Conservation (phyloP, 2,113 vertebrate species). For the Dasypus novemcinctus region DNA sequence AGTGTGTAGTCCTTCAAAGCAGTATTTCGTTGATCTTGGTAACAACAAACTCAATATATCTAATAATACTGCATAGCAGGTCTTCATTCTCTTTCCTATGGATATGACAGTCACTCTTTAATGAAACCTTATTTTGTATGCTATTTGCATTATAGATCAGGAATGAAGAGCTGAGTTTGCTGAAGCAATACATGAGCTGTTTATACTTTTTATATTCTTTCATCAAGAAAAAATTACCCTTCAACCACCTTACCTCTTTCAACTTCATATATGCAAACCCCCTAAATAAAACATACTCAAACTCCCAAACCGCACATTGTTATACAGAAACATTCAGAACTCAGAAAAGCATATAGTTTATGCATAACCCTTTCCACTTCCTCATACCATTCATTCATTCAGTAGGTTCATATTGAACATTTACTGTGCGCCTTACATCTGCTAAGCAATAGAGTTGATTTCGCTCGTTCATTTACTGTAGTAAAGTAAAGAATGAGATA, state of each 20-base stretch:
- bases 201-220: slow-evolving; percentile 69
- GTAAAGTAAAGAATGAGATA: slow-evolving; percentile 52
- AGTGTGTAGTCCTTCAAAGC: slow-evolving; percentile 50
- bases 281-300: slow-evolving; percentile 53
- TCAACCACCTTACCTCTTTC: slow-evolving; percentile 63
- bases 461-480: slow-evolving; percentile 41
- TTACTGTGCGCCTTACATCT: not conserved
- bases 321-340: slow-evolving; percentile 17
- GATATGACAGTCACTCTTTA: slow-evolving; percentile 64
- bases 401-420: not conserved
- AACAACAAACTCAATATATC: slow-evolving; percentile 72
- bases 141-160: slow-evolving; percentile 70
- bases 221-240: slow-evolving; percentile 74
- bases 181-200: slow-evolving; percentile 52
- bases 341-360: not conserved
- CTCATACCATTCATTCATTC: not conserved
- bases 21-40: slow-evolving; percentile 69
- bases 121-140: slow-evolving; percentile 69
- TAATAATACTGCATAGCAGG: slow-evolving; percentile 68
- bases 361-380: not conserved
- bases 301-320: not conserved
- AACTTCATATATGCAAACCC: slow-evolving; percentile 27
- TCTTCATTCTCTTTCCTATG: slow-evolving; percentile 67
- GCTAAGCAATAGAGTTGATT: not conserved
- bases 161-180: slow-evolving; percentile 60